A percentile compares a stretch with the other conserved stretches of the same genome.
These are phyloP conservation scores for Marasmarcha lunaedactyla DNA, from an alignment of 2,888 invertebrate genomes.

Conservation along the genomic window DNA sequence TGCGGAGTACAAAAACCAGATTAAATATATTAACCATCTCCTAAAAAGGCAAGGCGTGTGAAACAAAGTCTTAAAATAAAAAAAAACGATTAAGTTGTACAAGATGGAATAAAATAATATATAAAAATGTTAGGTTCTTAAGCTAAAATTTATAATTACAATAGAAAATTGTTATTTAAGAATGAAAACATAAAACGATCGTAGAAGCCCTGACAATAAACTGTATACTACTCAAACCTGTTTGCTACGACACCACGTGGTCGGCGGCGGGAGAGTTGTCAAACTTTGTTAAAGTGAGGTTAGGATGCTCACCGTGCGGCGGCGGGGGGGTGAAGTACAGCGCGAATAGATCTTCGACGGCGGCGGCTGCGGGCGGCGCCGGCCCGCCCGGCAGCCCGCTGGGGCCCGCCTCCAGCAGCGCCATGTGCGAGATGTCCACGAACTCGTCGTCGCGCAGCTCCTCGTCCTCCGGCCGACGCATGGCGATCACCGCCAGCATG, in stretches of 20 bases:
- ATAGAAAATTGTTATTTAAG: too few species aligned
- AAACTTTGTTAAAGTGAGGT: not conserved
- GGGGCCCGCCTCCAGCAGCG: constrained; percentile 74
- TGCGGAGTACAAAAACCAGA: too few species aligned
- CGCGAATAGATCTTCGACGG: constrained; percentile 81
- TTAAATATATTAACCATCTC: too few species aligned
- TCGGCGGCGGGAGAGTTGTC: not conserved
- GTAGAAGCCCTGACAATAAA: too few species aligned
- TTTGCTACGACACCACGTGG: not conserved
- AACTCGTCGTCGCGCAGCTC: constrained; percentile 77
- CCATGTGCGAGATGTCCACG: constrained; percentile 87
- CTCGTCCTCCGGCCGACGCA: constrained; percentile 82
- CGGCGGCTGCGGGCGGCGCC: constrained; percentile 55
- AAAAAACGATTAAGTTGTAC: too few species aligned
- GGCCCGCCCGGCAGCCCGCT: constrained; percentile 62
- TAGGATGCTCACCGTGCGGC: constrained; percentile 63
- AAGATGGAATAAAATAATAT: too few species aligned
- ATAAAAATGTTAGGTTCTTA: too few species aligned
- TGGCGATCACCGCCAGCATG: constrained; percentile 76
- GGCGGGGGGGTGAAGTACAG: constrained; percentile 78
- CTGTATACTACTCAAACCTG: too few species aligned
- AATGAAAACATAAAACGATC: too few species aligned
- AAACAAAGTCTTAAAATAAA: too few species aligned
- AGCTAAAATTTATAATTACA: too few species aligned
- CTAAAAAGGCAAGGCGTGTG: too few species aligned